These are phyloP conservation scores for Cydia strobilella DNA, from an alignment of 1,140 invertebrate species.

Conservation along the genomic window DNA sequence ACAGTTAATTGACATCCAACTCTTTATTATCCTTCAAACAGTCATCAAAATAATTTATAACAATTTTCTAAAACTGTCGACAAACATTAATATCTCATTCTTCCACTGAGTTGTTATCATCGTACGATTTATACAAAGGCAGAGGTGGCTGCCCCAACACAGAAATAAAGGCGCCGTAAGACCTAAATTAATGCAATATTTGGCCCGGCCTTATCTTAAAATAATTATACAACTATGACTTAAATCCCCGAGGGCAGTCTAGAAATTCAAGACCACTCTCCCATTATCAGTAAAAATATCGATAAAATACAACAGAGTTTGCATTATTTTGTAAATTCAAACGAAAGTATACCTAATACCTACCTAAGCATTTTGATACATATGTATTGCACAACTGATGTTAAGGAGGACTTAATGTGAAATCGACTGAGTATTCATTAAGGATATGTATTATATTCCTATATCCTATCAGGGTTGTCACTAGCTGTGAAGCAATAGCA, in stretches of 20 bases:
- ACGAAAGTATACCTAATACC: conserved; percentile 77
- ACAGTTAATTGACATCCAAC: conserved; percentile 78
- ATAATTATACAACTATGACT: conserved; percentile 78
- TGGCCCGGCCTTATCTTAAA: conserved; percentile 77
- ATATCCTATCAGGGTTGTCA: conserved; percentile 70
- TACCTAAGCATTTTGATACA: conserved; percentile 77
- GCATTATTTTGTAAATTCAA: conserved; percentile 76
- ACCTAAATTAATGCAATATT: conserved; percentile 77
- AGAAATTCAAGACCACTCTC: conserved; percentile 52
- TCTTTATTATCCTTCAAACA: conserved; percentile 82
- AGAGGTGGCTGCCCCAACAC: conserved; percentile 60
- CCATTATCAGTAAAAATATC: conserved; percentile 75
- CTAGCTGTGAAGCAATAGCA: conserved; percentile 68
- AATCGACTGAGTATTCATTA: conserved; percentile 76
- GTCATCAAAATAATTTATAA: conserved; percentile 82
- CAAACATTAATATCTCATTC: conserved; percentile 78
- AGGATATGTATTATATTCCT: conserved; percentile 77
- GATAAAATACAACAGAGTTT: conserved; percentile 78
- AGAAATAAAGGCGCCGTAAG: conserved; percentile 61
- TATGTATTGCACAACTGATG: conserved; percentile 78
- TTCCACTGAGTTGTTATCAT: conserved; percentile 73
- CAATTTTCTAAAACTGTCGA: conserved; percentile 80
- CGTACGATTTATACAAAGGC: conserved; percentile 69
- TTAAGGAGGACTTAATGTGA: conserved; percentile 69
- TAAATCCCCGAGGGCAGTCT: conserved; percentile 57